Evolutionary conservation across 2,113 vertebrate genomes (phyloP).

Genomic region (Anhinga rufa): DNA sequence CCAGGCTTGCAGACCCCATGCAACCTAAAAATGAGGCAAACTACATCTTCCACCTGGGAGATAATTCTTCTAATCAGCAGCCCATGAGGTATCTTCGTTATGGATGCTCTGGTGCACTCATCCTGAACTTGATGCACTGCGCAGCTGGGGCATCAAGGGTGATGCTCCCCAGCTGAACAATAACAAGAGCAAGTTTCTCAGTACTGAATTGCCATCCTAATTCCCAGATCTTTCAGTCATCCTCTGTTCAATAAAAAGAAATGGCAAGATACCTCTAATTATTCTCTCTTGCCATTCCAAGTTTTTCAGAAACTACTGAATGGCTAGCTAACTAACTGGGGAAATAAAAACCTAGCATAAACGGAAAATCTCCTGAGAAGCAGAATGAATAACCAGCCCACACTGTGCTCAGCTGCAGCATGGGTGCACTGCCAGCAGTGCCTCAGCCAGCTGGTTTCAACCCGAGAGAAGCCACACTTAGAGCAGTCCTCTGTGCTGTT

Average conservation of each 20-base stretch:
- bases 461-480: fast-evolving
- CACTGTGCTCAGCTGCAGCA: fast-evolving
- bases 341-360: neutral
- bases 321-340: neutral
- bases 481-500: neutral
- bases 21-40: neutral
- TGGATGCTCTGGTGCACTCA: neutral
- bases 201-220: neutral
- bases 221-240: neutral
- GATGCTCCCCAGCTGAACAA: neutral
- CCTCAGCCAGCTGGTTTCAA: neutral
- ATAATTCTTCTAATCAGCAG: neutral
- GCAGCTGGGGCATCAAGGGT: neutral
- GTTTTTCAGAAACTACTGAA: neutral
- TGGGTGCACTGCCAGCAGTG: neutral
- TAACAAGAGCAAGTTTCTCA: neutral
- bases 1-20: neutral
- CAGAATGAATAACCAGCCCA: fast-evolving
- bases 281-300: neutral
- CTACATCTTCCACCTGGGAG: neutral
- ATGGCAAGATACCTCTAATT: neutral
- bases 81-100: neutral
- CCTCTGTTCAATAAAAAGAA: neutral
- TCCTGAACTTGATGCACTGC: neutral
- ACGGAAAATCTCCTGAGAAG: neutral